Evolutionary conservation across 2,113 vertebrate species (phyloP), one percentile per base, ranked within the genome.

Genomic region (Ancistrus triradiatus): DNA sequence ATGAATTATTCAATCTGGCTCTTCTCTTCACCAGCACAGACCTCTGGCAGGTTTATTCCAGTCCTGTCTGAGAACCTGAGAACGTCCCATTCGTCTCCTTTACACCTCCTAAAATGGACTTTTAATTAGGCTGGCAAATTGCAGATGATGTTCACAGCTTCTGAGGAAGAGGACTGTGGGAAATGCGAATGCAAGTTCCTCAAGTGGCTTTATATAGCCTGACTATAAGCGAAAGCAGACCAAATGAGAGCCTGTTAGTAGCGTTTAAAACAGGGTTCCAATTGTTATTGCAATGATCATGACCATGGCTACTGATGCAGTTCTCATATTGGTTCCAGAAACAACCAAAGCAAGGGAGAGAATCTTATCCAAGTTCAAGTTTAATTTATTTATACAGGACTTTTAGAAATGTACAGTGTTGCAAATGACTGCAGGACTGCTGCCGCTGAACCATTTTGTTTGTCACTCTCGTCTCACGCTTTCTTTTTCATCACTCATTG

Each of bases 1-100:
- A 85, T 88, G 85, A 86, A 88, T 89, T 77, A 87, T 86, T 85
- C 83, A 85, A 31, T 82, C 73, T 73, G 56, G 59, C 57, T 43
- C 21, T 60, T 65, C 59, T 77, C 68, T 75, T 66, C 58, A 59
- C 42, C 52, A 71, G 38, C n/a, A 14, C 51, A 48, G 73, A 24
- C 69, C 74, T 69, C 69, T 80, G 80, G 77, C 78, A 77, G 78
- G 78, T 81, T 82, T 73, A 83, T 86, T 85, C 78, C 80, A 72
- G 74, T 70, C 63, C 59, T 15, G 66, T 67, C 57, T 65, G 14
- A 63, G 40, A 17, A 68, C 21, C 10, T 35, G 9, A 42, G 56
- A 68, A 74, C 53, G 58, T 74, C 73, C 55, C 51, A 59, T 67
- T 68, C 65, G 47, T 35, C 66, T 42, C 27, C 35, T 69, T 64